These are phyloP conservation scores for Fissipunctia ypsillon DNA, from an alignment of 2,888 invertebrate species.

Conservation along the genomic window DNA sequence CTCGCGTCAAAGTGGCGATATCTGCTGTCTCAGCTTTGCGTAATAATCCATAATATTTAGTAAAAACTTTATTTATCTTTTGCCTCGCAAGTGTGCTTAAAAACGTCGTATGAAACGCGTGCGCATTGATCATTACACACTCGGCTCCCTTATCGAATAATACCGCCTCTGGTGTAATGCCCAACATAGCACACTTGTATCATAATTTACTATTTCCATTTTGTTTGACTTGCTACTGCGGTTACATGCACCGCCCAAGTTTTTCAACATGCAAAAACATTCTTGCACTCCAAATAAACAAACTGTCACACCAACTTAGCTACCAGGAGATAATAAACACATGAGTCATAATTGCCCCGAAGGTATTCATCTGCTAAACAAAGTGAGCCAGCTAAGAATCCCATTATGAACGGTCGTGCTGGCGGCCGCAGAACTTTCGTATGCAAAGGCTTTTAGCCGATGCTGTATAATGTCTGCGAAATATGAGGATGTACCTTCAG, in stretches of 20 bases:
- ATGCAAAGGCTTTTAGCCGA: slow-evolving; percentile 78
- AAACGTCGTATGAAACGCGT: no score
- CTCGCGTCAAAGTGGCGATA: no score
- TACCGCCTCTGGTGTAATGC: no score
- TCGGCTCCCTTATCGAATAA: no score
- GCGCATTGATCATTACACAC: no score
- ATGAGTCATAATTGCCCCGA: slow-evolving; percentile 61
- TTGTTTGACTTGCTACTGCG: no score
- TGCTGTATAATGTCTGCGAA: slow-evolving; percentile 74
- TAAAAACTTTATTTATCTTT: no score
- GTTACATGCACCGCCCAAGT: background rate
- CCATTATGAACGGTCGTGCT: slow-evolving; percentile 63
- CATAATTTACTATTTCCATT: no score
- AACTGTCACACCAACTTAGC: slow-evolving; percentile 51
- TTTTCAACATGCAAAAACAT: slow-evolving; percentile 9
- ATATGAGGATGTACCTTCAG: slow-evolving; percentile 70
- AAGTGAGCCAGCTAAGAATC: slow-evolving; percentile 67
- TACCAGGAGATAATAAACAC: slow-evolving; percentile 66
- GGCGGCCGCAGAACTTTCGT: slow-evolving; percentile 71
- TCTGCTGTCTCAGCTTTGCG: no score
- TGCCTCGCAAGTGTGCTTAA: no score
- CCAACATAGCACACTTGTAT: no score
- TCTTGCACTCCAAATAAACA: slow-evolving; percentile 17
- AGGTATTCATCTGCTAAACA: slow-evolving; percentile 66
- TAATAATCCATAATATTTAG: no score